Evolutionary conservation across 2,888 invertebrate genomes (phyloP).

Genomic region (Leptopilina syphax): DNA sequence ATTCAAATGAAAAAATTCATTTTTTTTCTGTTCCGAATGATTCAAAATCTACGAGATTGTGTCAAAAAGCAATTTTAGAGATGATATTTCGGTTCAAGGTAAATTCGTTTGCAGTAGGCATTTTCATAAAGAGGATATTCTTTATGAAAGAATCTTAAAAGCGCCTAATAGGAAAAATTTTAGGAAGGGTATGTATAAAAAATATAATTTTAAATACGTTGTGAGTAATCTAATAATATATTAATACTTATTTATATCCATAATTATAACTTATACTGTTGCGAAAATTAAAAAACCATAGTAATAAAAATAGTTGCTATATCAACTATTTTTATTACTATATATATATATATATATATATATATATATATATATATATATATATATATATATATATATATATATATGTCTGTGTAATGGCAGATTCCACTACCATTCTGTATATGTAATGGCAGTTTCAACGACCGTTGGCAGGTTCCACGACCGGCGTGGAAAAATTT

Average conservation of each 20-base stretch:
- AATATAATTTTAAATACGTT: not conserved
- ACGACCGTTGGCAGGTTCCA: no score
- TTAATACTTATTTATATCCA: not conserved
- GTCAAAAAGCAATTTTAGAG: not conserved
- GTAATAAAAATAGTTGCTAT: no score
- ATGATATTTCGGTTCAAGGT: not conserved
- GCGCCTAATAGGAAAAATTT: not conserved
- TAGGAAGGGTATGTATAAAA: constrained; percentile 9
- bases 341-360: no score
- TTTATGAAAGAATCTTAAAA: not conserved
- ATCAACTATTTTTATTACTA: no score
- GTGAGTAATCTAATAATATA: not conserved
- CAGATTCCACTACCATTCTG: no score
- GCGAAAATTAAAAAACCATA: no score
- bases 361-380: no score
- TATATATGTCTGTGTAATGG: no score
- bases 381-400: no score
- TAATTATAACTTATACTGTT: not conserved
- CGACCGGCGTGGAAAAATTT: no score
- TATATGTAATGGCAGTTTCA: no score
- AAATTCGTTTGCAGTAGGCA: not conserved
- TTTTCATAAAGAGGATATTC: not conserved
- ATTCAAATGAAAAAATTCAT: not conserved
- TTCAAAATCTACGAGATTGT: not conserved
- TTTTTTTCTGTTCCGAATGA: not conserved